Percentiles rank a stretch among this genome's conserved stretches.
phyloP scores from a whole-genome alignment of 2,888 invertebrate species.

The Dione vanillae region DNA sequence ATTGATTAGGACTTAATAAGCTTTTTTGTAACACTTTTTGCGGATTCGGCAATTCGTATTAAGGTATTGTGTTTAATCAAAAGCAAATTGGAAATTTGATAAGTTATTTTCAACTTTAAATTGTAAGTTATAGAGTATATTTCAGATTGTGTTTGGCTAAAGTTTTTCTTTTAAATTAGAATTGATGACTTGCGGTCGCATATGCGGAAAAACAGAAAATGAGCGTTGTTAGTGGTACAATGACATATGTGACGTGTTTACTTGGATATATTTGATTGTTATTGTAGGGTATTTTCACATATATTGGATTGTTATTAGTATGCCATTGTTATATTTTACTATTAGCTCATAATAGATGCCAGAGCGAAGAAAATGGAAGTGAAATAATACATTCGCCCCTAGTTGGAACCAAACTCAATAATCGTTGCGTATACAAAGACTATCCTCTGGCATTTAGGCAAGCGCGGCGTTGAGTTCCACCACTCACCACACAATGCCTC shows the following conservation, averaged over 20 bases:
- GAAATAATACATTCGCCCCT: no score
- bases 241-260: conserved; percentile 32
- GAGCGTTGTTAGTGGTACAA: conserved; percentile 36
- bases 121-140: background rate
- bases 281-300: conserved; percentile 31
- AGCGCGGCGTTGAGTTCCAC: no score
- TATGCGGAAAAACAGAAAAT: conserved; percentile 47
- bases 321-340: no score
- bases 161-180: conserved; percentile 52
- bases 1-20: conserved; percentile 32
- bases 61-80: conserved; percentile 10
- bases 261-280: conserved; percentile 29
- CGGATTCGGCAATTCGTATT: conserved; percentile 1
- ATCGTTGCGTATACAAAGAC: no score
- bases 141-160: conserved; percentile 25
- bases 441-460: no score
- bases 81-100: background rate
- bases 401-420: no score
- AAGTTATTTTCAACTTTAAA: background rate
- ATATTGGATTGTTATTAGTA: conserved; percentile 4
- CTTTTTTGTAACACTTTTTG: conserved; percentile 27
- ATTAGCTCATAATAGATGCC: no score
- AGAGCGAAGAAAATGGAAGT: no score
- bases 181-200: conserved; percentile 54
- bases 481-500: no score